phyloP scores from a whole-genome alignment of 2,888 invertebrate genomes.

The Poecilobothrus nobilitatus region DNA sequence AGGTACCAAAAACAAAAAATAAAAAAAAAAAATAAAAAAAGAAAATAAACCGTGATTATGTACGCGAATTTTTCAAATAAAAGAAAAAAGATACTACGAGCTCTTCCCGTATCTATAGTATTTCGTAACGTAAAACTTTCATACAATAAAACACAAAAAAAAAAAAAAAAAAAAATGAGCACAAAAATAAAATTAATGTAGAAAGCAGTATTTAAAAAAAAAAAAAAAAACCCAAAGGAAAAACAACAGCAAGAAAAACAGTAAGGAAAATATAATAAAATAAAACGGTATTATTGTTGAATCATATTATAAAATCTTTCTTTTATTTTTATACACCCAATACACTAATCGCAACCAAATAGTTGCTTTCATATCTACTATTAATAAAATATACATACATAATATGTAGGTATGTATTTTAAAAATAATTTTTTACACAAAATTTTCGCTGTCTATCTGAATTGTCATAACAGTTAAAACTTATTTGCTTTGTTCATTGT shows the following conservation, averaged over 20 bases:
- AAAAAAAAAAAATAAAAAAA: background rate
- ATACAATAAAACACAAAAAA: background rate
- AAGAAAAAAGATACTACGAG: background rate
- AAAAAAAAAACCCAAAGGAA: background rate
- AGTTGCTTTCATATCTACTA: too few relatives aligned
- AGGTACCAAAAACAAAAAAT: background rate
- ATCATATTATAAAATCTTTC: background rate
- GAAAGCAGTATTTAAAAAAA: background rate
- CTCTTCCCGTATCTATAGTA: background rate
- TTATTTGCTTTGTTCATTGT: too few relatives aligned
- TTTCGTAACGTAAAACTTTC: background rate
- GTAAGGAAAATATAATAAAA: background rate
- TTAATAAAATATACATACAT: too few relatives aligned
- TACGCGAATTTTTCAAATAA: background rate
- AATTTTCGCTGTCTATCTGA: too few relatives aligned
- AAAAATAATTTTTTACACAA: too few relatives aligned
- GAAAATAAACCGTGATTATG: conserved; percentile 2
- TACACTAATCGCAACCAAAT: too few relatives aligned
- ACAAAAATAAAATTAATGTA: background rate
- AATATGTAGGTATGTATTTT: too few relatives aligned
- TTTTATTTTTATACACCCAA: background rate
- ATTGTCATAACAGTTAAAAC: too few relatives aligned
- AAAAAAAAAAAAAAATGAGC: background rate
- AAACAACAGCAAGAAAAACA: background rate
- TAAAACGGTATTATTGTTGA: background rate